Evolutionary conservation across 2,888 invertebrate genomes (phyloP).

Genomic region (Amphipoea lucens): DNA sequence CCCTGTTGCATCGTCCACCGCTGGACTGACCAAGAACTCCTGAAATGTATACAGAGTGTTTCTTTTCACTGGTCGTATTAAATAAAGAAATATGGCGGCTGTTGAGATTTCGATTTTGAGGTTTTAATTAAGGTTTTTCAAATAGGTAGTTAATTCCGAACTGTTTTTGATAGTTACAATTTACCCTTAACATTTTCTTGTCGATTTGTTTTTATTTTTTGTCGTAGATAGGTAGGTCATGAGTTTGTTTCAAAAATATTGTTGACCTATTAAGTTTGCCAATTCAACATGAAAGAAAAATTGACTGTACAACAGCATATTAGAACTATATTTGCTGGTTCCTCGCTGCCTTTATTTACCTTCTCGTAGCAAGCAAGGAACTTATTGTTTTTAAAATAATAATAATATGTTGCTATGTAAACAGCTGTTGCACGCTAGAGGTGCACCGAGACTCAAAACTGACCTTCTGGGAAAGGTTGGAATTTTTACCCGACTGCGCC

Average conservation of each 20-base stretch:
- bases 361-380: neutral
- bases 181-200: neutral
- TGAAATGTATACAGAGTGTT: neutral
- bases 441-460: neutral
- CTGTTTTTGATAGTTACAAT: neutral
- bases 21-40: neutral
- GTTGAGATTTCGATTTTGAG: neutral
- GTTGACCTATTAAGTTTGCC: neutral
- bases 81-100: neutral
- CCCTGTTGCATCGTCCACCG: neutral
- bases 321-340: conserved; percentile 11
- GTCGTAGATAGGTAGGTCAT: neutral
- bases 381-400: conserved; percentile 13
- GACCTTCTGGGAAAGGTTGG: neutral
- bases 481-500: too few relatives aligned
- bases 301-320: neutral
- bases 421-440: neutral
- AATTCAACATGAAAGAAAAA: neutral
- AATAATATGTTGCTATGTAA: neutral
- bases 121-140: neutral
- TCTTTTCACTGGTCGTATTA: neutral
- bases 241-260: neutral
- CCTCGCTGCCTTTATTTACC: neutral
- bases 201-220: neutral
- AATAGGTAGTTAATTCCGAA: neutral